Evolutionary conservation across 2,113 vertebrate species (phyloP).

Genomic region (Oreochromis tanganicae): DNA sequence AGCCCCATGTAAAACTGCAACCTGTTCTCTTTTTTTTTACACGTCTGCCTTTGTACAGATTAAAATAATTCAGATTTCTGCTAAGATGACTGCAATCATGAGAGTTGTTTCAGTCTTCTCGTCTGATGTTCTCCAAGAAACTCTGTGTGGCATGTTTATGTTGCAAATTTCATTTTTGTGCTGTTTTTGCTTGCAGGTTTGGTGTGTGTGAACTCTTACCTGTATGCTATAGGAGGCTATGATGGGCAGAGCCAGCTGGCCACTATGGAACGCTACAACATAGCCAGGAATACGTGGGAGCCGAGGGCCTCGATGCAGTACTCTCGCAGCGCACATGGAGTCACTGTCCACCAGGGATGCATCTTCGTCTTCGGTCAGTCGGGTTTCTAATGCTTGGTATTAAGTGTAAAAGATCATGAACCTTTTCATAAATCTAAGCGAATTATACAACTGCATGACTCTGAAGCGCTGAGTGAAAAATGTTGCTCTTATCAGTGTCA

Average conservation of each 20-base stretch:
- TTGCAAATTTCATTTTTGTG: neutral
- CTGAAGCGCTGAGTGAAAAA: neutral
- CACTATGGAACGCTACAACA: constrained; percentile 72
- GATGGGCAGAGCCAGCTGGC: constrained; percentile 71
- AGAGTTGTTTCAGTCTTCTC: neutral
- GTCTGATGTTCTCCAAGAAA: neutral
- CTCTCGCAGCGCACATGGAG: constrained; percentile 74
- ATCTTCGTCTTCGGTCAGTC: constrained; percentile 75
- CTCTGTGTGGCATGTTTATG: neutral
- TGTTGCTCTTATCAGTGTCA: neutral
- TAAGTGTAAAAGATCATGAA: neutral
- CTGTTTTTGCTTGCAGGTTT: constrained; percentile 52
- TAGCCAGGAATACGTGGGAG: constrained; percentile 70
- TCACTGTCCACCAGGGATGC: constrained; percentile 65
- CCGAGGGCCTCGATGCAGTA: constrained; percentile 68
- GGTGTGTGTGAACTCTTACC: constrained; percentile 65
- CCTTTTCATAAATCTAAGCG: neutral
- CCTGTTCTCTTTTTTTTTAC: neutral
- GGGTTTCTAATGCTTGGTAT: neutral
- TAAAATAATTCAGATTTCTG: neutral
- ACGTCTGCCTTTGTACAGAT: neutral
- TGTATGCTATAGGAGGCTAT: constrained; percentile 77
- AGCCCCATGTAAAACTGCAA: neutral
- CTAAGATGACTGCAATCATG: neutral
- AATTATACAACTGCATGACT: neutral